A percentile compares a stretch with the other conserved stretches of the same genome.
Evolutionary conservation across 2,113 vertebrate species (phyloP).

Genomic region (Datnioides undecimradiatus): DNA sequence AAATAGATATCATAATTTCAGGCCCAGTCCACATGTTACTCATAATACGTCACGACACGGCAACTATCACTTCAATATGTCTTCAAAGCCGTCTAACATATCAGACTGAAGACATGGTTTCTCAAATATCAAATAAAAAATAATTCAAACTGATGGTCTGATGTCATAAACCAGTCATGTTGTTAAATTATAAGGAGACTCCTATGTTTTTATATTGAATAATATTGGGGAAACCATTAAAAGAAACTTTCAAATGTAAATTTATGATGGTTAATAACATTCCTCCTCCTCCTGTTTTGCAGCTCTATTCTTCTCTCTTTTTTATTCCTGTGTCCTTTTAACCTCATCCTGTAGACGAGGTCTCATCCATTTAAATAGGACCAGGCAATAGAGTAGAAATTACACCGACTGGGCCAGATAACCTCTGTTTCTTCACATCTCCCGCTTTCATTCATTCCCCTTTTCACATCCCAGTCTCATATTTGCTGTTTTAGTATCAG

Average conservation of each 20-base stretch:
- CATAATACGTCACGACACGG: neutral
- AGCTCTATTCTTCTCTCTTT: slow-evolving; percentile 7
- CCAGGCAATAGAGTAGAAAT: slow-evolving; percentile 1
- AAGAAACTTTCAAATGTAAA: neutral
- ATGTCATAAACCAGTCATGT: neutral
- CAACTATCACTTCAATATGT: neutral
- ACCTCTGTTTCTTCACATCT: slow-evolving; percentile 23
- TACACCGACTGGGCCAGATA: neutral
- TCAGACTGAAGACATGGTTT: neutral
- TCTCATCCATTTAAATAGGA: slow-evolving; percentile 21
- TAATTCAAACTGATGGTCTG: neutral
- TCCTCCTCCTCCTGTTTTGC: neutral
- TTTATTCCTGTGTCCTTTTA: slow-evolving; percentile 2
- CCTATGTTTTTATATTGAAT: neutral
- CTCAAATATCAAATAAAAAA: neutral
- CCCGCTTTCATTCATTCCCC: neutral
- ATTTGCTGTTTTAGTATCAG: slow-evolving; percentile 32
- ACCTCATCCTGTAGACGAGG: slow-evolving; percentile 1
- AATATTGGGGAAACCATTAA: neutral
- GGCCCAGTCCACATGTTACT: neutral
- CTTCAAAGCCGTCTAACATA: neutral
- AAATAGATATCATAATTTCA: neutral
- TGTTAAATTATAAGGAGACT: neutral
- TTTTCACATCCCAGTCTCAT: slow-evolving; percentile 20
- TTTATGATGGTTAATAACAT: neutral